phyloP scores from a whole-genome alignment of 2,797 vertebrate genomes.

The Gambelia wislizenii region DNA sequence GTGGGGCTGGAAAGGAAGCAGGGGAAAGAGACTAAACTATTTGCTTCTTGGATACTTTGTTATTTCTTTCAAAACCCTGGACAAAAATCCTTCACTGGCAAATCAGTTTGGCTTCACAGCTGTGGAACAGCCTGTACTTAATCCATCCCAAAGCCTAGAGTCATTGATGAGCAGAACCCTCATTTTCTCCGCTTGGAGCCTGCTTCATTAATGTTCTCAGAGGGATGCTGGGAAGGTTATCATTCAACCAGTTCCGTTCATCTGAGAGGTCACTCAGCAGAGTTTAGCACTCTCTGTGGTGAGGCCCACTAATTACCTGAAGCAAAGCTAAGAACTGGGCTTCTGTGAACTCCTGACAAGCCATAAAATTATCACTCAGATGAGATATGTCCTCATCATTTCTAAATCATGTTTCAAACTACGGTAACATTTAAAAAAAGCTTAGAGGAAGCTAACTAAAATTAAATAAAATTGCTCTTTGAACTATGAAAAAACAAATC shows the following conservation, averaged over 20 bases:
- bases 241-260: not conserved
- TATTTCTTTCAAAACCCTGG: not conserved
- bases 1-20: not conserved
- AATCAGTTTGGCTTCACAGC: slow-evolving; percentile 1
- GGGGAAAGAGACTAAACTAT: not conserved
- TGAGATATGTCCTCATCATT: not conserved
- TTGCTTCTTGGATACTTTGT: not conserved
- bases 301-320: slow-evolving; percentile 21
- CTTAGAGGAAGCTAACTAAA: not conserved
- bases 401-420: not conserved
- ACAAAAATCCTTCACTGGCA: not conserved
- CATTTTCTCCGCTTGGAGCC: not conserved
- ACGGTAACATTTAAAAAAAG: not conserved
- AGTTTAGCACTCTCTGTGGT: not conserved
- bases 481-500: not conserved
- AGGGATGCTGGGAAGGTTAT: slow-evolving; percentile 9
- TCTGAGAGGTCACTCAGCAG: not conserved
- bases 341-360: slow-evolving; percentile 12
- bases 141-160: not conserved
- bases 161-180: not conserved
- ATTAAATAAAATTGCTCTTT: not conserved
- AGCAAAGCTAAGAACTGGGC: not conserved
- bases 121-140: not conserved
- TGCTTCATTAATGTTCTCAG: slow-evolving; percentile 34
- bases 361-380: not conserved